Conservation (phyloP, 2,113 vertebrate genomes). For the Syngnathus typhle region DNA sequence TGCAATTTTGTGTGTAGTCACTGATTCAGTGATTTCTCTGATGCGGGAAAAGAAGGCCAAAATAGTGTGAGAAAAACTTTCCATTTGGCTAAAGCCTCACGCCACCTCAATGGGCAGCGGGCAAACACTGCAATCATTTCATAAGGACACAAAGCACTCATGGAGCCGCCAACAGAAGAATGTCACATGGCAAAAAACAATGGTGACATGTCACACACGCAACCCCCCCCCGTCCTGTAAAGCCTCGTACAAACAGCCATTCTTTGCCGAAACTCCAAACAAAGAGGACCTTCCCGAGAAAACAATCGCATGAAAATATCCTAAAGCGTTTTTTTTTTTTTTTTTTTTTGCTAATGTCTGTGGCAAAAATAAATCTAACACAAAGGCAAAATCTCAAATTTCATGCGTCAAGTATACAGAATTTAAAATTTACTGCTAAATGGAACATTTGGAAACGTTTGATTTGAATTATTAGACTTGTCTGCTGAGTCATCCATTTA, state of each 20-base stretch:
- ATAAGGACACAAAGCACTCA: conserved; percentile 7
- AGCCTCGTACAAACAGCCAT: background rate
- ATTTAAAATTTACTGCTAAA: too few species aligned
- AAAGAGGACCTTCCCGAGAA: background rate
- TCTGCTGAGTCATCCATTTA: background rate
- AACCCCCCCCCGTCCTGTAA: background rate
- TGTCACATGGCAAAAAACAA: background rate
- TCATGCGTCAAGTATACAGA: too few species aligned
- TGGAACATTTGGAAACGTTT: too few species aligned
- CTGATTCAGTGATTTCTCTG: background rate
- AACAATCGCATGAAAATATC: background rate
- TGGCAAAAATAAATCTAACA: too few species aligned
- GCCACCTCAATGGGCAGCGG: background rate
- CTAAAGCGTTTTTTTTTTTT: background rate
- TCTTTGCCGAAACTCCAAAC: background rate
- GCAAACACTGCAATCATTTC: background rate
- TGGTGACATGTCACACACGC: background rate
- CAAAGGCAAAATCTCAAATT: too few species aligned
- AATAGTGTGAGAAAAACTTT: background rate
- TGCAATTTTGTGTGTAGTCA: background rate
- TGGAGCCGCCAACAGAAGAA: conserved; percentile 1
- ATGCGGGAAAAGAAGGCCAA: background rate
- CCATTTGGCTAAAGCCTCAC: background rate
- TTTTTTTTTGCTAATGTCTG: too few species aligned
- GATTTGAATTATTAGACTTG: too few species aligned